phyloP scores from a whole-genome alignment of 2,888 invertebrate species.

The Taenaris catops region DNA sequence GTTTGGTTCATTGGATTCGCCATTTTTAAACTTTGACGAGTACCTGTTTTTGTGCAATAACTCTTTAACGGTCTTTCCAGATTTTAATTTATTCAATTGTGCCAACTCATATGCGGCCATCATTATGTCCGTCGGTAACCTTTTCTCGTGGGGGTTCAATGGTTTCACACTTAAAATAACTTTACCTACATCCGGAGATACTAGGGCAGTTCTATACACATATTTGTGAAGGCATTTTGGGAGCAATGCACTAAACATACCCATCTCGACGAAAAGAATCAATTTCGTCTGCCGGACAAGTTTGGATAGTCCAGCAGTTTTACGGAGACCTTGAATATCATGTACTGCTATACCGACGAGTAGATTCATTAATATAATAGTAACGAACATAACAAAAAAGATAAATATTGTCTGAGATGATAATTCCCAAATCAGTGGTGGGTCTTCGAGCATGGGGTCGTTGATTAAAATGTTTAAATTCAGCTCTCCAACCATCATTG shows the following conservation, averaged over 20 bases:
- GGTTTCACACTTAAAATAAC: conserved; percentile 91
- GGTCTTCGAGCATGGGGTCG: conserved; percentile 84
- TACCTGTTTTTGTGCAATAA: conserved; percentile 78
- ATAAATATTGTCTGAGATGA: conserved; percentile 91
- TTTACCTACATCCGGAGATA: conserved; percentile 89
- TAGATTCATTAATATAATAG: conserved; percentile 91
- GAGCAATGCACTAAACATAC: conserved; percentile 87
- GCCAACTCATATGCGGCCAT: conserved; percentile 90
- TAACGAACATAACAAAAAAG: conserved; percentile 89
- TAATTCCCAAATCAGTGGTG: conserved; percentile 85
- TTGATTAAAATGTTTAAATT: conserved; percentile 87
- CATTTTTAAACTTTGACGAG: conserved; percentile 82
- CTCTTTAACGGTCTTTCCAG: conserved; percentile 82
- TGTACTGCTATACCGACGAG: conserved; percentile 93
- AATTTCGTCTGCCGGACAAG: conserved; percentile 91
- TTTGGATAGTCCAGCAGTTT: conserved; percentile 91
- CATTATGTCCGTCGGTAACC: conserved; percentile 88
- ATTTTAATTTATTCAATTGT: conserved; percentile 84
- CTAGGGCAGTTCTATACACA: conserved; percentile 87
- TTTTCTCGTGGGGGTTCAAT: conserved; percentile 88
- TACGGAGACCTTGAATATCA: conserved; percentile 91
- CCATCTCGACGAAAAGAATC: conserved; percentile 90
- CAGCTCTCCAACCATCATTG: conserved; percentile 94
- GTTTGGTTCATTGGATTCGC: conserved; percentile 61
- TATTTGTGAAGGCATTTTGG: conserved; percentile 87